Base-by-base conservation (phyloP, 2,113 vertebrate genomes). In the Pseudorectes ferrugineus region DNA sequence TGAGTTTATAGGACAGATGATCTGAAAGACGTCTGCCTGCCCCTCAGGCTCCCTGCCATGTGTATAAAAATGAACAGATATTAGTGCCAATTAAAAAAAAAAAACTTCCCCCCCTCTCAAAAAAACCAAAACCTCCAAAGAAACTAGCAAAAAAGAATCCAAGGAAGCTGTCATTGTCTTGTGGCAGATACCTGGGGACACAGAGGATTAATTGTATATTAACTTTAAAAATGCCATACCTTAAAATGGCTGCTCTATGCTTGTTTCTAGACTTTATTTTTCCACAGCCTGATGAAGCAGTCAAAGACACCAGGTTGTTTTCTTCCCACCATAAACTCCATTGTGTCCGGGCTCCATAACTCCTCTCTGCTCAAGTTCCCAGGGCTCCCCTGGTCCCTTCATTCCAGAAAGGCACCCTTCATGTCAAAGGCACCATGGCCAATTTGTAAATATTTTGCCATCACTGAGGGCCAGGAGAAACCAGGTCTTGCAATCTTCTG, bases 301-400 rank as follows among this genome's bases (percentile, higher is more conserved):
- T 10, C 11, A 7, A 74, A 93, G 28, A 18, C 15, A 71, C 46
- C 26, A 71, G 19, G 10, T 33, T 90, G 14, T 31, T 93, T 85
- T 62, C 11, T 67, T 84, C 67, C 43, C 31, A n/a, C 31, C 31
- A 80, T n/a, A 55, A 88, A 61, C 19, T 12, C 65, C 21, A 19
- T 25, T 4, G 3, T 1, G 13, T 21, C 16, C 0, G 0, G 14
- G 43, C 13, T 66, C 18, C 2, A 1, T 1, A 1, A 22, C 11
- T 84, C 28, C 9, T 86, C 38, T 80, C 20, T 66, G 10, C 31
- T 70, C 1, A 1, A 2, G 14, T 76, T 95, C 33, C 62, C 9
- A 5, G 21, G 14, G 4, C 15, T 61, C 71, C 31, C 22, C 36
- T 28, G 14, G 2, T 70, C 23, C 40, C 28, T 73, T 78, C 25